Evolutionary conservation across 2,113 vertebrate species (phyloP).

Genomic region (Rhodinocichla rosea): DNA sequence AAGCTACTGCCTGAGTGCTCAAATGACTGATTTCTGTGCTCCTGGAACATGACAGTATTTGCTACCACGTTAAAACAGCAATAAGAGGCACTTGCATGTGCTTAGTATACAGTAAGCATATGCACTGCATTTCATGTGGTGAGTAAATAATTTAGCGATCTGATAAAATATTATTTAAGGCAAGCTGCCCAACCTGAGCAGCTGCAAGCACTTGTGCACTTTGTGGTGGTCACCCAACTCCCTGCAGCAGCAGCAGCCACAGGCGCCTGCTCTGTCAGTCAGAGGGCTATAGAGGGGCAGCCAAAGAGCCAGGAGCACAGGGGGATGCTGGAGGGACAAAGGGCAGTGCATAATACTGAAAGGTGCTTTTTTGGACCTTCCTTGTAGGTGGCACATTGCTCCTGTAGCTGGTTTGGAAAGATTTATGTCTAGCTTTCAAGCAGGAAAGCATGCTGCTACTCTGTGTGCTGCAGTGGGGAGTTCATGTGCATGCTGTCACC

Average conservation of each 20-base stretch:
- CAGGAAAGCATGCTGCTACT: background rate
- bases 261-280: fast-evolving
- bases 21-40: background rate
- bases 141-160: slow-evolving; percentile 5
- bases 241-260: background rate
- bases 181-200: background rate
- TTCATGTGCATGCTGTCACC: background rate
- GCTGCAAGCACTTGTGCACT: background rate
- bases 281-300: background rate
- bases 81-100: background rate
- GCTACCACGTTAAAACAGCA: background rate
- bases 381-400: background rate
- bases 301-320: background rate
- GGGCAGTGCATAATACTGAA: background rate
- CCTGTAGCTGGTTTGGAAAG: background rate
- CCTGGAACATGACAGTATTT: background rate
- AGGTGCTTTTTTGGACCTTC: background rate
- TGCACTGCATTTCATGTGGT: fast-evolving
- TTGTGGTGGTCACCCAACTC: background rate
- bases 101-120: background rate
- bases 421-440: background rate
- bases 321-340: background rate
- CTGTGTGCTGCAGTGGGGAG: fast-evolving
- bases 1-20: background rate
- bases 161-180: slow-evolving; percentile 12